Evolutionary conservation across 2,797 vertebrate species (phyloP).

Genomic region (Australoheros facetus): DNA sequence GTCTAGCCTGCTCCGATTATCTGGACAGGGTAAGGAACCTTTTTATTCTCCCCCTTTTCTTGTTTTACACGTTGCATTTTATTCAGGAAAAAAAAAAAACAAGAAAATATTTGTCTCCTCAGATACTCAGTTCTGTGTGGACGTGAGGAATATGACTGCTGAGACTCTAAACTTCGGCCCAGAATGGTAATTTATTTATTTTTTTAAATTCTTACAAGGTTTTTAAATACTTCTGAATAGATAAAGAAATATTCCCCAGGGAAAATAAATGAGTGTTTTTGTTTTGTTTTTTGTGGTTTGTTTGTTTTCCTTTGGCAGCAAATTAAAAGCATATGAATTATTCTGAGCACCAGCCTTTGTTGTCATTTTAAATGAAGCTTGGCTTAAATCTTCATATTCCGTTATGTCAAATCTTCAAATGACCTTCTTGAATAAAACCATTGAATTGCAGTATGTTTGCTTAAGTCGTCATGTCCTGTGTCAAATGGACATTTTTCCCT

Average conservation of each 20-base stretch:
- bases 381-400: no score
- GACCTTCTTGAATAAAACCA: background rate
- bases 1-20: constrained; percentile 85
- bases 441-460: background rate
- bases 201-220: background rate
- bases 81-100: background rate
- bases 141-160: constrained; percentile 91
- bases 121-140: constrained; percentile 83
- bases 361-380: background rate
- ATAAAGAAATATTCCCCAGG: background rate
- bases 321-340: background rate
- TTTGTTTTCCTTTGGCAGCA: background rate
- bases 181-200: constrained; percentile 85
- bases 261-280: background rate
- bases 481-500: background rate
- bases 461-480: background rate
- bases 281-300: background rate
- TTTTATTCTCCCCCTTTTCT: background rate
- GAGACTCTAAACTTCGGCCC: constrained; percentile 97
- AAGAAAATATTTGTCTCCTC: background rate
- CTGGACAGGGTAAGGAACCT: constrained; percentile 85
- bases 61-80: background rate
- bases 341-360: background rate
- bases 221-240: background rate
- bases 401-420: background rate